These are phyloP conservation scores for Drosophila merina DNA, from an alignment of 2,888 invertebrate species.

Conservation along the genomic window DNA sequence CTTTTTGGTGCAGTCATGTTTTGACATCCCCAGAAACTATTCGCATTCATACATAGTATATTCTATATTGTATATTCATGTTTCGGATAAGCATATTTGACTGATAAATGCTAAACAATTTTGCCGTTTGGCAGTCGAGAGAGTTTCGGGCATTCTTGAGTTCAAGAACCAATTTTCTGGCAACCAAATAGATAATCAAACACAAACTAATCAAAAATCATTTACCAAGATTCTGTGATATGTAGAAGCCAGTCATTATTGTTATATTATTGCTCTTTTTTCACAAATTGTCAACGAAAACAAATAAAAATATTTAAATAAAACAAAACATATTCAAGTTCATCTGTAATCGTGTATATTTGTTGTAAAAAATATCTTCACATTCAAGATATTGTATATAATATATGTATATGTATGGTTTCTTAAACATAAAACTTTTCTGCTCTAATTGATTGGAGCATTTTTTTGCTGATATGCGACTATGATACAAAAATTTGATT, in stretches of 20 bases:
- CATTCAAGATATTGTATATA: conserved; percentile 35
- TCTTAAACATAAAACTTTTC: conserved; percentile 43
- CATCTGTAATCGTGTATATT: conserved; percentile 41
- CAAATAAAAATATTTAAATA: conserved; percentile 1
- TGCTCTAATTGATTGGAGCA: background rate
- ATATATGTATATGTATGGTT: conserved; percentile 37
- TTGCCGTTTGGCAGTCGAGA: conserved; percentile 61
- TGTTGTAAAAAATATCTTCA: conserved; percentile 45
- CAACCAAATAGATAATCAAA: background rate
- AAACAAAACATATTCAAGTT: conserved; percentile 11
- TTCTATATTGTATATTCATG: conserved; percentile 23
- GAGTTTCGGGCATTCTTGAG: conserved; percentile 30
- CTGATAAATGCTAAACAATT: conserved; percentile 75
- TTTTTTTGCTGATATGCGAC: conserved; percentile 55
- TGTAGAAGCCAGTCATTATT: conserved; percentile 41
- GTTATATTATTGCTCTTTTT: conserved; percentile 67
- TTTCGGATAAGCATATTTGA: conserved; percentile 69
- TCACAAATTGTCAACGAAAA: conserved; percentile 26
- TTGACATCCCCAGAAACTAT: conserved; percentile 30
- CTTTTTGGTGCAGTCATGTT: conserved; percentile 33
- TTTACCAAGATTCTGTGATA: conserved; percentile 27
- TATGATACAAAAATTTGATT: conserved; percentile 51
- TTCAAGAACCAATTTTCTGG: conserved; percentile 6
- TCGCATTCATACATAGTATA: conserved; percentile 51
- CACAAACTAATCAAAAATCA: background rate